A percentile compares a stretch with the other conserved stretches of the same genome.
phyloP scores from a whole-genome alignment of 2,888 invertebrate genomes.

The Chloroclysta siterata region DNA sequence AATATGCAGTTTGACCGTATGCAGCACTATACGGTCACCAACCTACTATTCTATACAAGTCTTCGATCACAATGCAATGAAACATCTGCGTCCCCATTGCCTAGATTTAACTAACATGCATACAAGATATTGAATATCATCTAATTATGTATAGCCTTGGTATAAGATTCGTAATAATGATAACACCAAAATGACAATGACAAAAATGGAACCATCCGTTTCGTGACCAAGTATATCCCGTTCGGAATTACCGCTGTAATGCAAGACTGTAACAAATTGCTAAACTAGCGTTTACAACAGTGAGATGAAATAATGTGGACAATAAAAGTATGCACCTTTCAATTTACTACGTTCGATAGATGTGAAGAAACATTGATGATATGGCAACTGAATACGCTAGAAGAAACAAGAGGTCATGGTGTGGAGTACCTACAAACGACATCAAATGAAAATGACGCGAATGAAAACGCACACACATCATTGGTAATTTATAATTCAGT shows the following conservation, averaged over 20 bases:
- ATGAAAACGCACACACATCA: not conserved
- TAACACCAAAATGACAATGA: conserved; percentile 59
- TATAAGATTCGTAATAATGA: conserved; percentile 44
- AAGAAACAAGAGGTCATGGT: not conserved
- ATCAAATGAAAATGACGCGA: not conserved
- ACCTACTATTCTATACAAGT: conserved; percentile 2
- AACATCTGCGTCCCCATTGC: conserved; percentile 56
- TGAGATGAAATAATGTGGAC: conserved; percentile 18
- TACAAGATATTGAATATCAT: conserved; percentile 39
- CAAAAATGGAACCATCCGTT: conserved; percentile 66
- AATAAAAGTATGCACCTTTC: conserved; percentile 3
- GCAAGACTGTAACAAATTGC: conserved; percentile 60
- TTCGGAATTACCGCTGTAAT: conserved; percentile 62
- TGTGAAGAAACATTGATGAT: not conserved
- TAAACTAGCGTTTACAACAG: conserved; percentile 32
- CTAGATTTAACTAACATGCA: conserved; percentile 42
- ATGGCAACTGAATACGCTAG: not conserved
- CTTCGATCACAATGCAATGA: conserved; percentile 25
- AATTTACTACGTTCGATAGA: conserved; percentile 5
- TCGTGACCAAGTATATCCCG: conserved; percentile 67
- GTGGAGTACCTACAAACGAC: no score
- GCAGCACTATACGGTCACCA: not conserved
- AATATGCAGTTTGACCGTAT: conserved; percentile 22
- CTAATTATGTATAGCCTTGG: conserved; percentile 49
- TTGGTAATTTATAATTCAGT: not conserved